Base-by-base conservation (phyloP, 2,888 invertebrate species). In the Pammene fasciana region DNA sequence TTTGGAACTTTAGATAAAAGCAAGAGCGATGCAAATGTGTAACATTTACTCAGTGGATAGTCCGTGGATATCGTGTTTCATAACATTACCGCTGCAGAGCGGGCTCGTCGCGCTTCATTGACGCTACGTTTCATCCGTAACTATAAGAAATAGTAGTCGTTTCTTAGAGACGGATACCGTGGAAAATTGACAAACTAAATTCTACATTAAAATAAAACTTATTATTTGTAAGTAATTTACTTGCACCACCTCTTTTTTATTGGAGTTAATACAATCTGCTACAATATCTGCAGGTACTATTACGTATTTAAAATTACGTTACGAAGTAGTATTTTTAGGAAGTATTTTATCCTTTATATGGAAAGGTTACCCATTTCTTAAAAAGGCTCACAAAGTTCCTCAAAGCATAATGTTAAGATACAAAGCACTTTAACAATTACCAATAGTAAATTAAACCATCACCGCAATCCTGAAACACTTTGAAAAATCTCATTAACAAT, bases 401-500 rank as follows among this genome's bases (percentile, higher is more conserved):
- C 0, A 57, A 43, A 57, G 16, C 16, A 57, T 43, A 11, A 18
- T 11, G 14, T 13, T 43, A 57, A 16, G 16, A 6, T 62, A 41
- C 26, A 41, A 62, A 38, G 36, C 50, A 38, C 50, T 62, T 41
- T 18, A 41, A 38, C 10, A 18, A 62, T 62, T 62, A 62, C 62
- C 38, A 50, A 14, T 41, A 62, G 62, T 62, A 43, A 62, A 52
- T 62, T 62, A 52, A 62, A 41, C 18, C 62, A 62, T 62, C 62
- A 62, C 64, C 64, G 16, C 64, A 65, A 45, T 36, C 64, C 34
- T 5, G 14, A 16, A 55, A 65, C 52, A 65, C 68, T 66, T 66
- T 64, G 50, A 74, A 75, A 71, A 71, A 68, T 71, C 72, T 67
- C 65, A 72, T 72, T 72, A 67, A 65, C 71, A 67, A 70, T 64